Conservation (phyloP, 2,113 vertebrate genomes). For the Ammodytes dubius region DNA sequence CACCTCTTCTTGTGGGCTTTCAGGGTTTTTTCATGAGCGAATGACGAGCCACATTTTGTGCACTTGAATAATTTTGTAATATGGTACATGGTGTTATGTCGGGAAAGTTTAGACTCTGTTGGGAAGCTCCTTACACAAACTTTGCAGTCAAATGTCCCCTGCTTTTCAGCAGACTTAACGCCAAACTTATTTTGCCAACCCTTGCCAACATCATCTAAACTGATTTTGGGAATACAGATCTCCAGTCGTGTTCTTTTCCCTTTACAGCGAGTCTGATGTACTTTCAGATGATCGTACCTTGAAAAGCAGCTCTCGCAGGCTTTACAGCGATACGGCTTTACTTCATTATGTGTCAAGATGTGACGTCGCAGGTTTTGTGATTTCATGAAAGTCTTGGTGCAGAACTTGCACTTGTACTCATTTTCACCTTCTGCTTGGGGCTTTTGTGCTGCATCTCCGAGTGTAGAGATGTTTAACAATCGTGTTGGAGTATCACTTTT, state of each 20-base stretch:
- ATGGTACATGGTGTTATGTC: conserved; percentile 80
- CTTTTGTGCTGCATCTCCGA: conserved; percentile 19
- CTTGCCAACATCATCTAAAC: conserved; percentile 73
- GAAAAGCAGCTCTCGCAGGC: conserved; percentile 84
- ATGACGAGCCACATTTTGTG: conserved; percentile 67
- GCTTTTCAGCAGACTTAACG: conserved; percentile 17
- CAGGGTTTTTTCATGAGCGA: conserved; percentile 70
- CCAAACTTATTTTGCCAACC: conserved; percentile 69
- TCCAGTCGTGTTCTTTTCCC: conserved; percentile 73
- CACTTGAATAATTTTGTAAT: conserved; percentile 74
- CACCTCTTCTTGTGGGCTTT: conserved; percentile 62
- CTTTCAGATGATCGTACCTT: conserved; percentile 83
- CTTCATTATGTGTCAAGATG: conserved; percentile 86
- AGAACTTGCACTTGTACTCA: conserved; percentile 84
- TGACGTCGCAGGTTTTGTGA: conserved; percentile 79
- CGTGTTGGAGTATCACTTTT: conserved; percentile 24
- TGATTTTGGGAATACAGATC: conserved; percentile 81
- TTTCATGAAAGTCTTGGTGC: conserved; percentile 83
- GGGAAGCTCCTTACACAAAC: conserved; percentile 76
- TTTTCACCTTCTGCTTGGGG: conserved; percentile 29
- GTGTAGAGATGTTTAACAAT: not conserved
- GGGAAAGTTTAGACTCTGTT: conserved; percentile 64
- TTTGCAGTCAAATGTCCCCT: conserved; percentile 66
- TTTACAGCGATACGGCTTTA: conserved; percentile 86
- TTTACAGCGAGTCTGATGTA: conserved; percentile 80